These are phyloP conservation scores for Notothenia coriiceps DNA, from an alignment of 2,113 vertebrate species.

Conservation along the genomic window DNA sequence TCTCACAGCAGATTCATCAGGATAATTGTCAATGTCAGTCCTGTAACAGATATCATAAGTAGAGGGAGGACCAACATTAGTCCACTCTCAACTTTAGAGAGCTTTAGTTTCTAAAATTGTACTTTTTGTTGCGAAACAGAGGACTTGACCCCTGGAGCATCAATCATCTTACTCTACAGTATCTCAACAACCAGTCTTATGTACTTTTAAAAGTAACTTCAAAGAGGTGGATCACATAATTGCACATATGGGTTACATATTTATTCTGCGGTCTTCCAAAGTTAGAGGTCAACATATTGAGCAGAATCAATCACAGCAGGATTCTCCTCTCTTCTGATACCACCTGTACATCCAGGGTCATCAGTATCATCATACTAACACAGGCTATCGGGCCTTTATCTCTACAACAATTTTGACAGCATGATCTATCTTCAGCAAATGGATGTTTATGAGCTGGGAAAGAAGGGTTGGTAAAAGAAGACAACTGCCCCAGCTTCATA, in stretches of 20 bases:
- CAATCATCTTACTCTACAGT: neutral
- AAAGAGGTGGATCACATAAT: neutral
- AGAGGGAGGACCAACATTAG: neutral
- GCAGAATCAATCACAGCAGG: neutral
- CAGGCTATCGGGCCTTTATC: neutral
- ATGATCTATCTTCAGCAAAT: neutral
- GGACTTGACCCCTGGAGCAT: neutral
- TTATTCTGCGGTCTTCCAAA: neutral
- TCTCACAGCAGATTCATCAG: slow-evolving; percentile 1
- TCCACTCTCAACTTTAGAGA: slow-evolving; percentile 4
- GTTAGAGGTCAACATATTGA: neutral
- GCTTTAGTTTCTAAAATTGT: neutral
- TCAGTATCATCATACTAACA: neutral
- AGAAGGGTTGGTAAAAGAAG: neutral
- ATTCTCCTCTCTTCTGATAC: neutral
- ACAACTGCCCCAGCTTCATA: neutral
- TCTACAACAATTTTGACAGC: neutral
- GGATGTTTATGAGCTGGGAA: neutral
- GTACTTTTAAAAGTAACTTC: neutral
- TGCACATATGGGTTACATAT: neutral
- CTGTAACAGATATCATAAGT: slow-evolving; percentile 17
- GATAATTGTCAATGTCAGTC: slow-evolving; percentile 12
- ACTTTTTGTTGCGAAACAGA: neutral
- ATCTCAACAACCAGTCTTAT: neutral
- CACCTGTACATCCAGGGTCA: neutral